Evolutionary conservation across 2,888 invertebrate genomes (phyloP), one percentile per base, ranked within the genome.

Genomic region (Lasioglossum morio): DNA sequence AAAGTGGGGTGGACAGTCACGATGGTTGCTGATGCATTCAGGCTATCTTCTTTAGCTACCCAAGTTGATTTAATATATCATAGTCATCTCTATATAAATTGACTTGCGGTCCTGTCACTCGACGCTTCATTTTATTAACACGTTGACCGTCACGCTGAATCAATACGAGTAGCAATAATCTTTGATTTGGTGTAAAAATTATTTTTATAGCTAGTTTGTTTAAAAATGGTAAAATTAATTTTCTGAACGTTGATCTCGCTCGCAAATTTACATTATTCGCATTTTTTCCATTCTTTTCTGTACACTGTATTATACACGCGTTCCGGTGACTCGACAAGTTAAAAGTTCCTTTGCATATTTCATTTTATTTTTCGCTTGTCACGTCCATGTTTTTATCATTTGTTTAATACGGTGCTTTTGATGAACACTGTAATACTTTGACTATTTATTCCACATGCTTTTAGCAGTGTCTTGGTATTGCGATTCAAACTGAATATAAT

Each of bases 1-100:
- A 30, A 63, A 63, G n/a, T 63, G 30, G 63, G 63, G 16, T 63
- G 27, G 63, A 63, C 63, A 30, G 63, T 16, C n/a, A 63, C 63
- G 63, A 63, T 30, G 30, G 63, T 30, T 63, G 30, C 30, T 30
- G 63, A 63, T 63, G 30, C 16, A 30, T 63, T 16, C 16, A 30
- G 27, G 63, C 30, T 63, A 27, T 63, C 63, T 63, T 30, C 63
- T 63, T 30, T 30, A 16, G 16, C 16, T 63, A 63, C 2, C 30
- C 63, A 63, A 63, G 30, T 63, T 63, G 63, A 63, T 63, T 63
- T 63, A 63, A 63, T 63, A 63, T 63, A 63, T n/a, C 27, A 60
- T 27, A 60, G 60, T 60, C 60, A 60, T 63, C 27, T 63, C 27
- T 30, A 30, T 27, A 63, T 63, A 30, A 63, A 63, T 63, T 30